Base-by-base conservation (phyloP, 2,888 invertebrate genomes). In the Zele albiditarsus region DNA sequence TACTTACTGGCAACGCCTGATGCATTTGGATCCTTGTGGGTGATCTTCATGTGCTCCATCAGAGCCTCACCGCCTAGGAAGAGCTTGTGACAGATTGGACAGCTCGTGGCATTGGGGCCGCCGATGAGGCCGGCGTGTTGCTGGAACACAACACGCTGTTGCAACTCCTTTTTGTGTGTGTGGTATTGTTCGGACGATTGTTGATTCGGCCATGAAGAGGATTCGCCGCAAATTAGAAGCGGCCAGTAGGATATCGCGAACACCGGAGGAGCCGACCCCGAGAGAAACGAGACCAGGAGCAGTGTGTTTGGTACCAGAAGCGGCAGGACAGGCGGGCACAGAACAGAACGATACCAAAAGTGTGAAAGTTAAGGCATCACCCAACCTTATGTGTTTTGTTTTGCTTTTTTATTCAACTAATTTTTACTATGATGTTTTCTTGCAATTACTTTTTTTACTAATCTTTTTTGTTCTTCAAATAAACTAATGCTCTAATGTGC, bases 11-110 rank as follows among this genome's bases (percentile, higher is more conserved):
- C 95, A 91, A 95, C 95, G 89, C 95, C 95, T 84, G 95, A 94
- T 82, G 95, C 95, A 90, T 95, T 95, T 53, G 96, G 97, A 88
- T 97, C 97, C 92, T 97, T 97, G 91, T 97, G 97, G 72, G 96
- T 95, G 89, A 96, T 95, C 91, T 97, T 97, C 97, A 97, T 97
- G 90, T 97, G 97, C 90, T 97, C 97, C 92, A 97, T 96, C 78
- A 97, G 93, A 74, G 96, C 96, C 91, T 97, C 97, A 81, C 96
- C 96, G 83, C 96, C 96, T 86, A 97, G 94, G 91, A 97, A 96
- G 89, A 97, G 94, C 91, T 97, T 97, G 92, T 97, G 97, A 91
- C 97, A 97, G 85, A 97, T 94, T 70, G 97, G 97, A 90, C 97
- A 97, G 82, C 96, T 95, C 78, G 96, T 96, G 80, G 97, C 96